Base-by-base conservation (phyloP, 2,888 invertebrate species). In the Eremobia ochroleuca region DNA sequence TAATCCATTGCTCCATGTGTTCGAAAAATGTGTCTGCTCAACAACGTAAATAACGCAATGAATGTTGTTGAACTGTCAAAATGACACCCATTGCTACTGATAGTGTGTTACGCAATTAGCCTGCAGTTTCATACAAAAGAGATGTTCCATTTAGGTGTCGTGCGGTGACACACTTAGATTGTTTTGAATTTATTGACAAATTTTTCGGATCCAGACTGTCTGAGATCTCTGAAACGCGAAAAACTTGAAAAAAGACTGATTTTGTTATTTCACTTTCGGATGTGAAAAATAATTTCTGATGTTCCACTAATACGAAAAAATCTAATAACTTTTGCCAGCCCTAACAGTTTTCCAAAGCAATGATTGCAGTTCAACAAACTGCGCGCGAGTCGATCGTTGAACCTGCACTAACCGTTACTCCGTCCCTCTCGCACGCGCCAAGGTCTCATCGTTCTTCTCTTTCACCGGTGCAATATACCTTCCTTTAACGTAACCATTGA, bases 321-420 rank as follows among this genome's bases (percentile, higher is more conserved):
- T 74, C 75, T 82, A 81, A 82, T 79, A 62, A 9, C 62, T 76
- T 79, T 79, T 80, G 88, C 74, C 93, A 95, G 81, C 96, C 96
- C 96, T 96, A 93, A 90, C 91, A 90, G 93, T 96, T 96, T 95
- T 95, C 95, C 94, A 94, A 95, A 95, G 96, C 94, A 94, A 94
- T 95, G 95, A 95, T 95, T 96, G 94, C 94, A 95, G 96, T 96
- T 96, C 96, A 96, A 96, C 96, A 96, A 96, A 96, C 96, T 96
- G 95, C 96, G 95, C 95, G 90, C 91, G 95, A 96, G 94, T 93
- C 95, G 96, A 95, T 93, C 96, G 93, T 96, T 96, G 96, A 96
- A 96, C 96, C 95, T 95, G 92, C 90, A 94, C 94, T 93, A 94
- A 94, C 94, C 92, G 92, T 93, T 92, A 91, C 72, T 82, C 87